phyloP scores from a whole-genome alignment of 2,797 vertebrate genomes.

The Lacerta viridis region DNA sequence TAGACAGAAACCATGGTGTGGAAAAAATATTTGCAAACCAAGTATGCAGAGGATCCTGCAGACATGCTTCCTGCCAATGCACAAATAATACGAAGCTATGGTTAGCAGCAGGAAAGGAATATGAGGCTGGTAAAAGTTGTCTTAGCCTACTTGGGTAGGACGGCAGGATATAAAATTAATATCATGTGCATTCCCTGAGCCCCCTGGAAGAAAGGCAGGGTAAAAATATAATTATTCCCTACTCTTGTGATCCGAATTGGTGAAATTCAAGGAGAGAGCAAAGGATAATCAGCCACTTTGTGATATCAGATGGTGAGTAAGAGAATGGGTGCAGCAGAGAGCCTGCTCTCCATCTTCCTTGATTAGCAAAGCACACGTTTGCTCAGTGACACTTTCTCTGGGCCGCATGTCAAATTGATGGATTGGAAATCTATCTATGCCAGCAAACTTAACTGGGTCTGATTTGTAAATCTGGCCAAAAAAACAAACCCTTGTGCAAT shows the following conservation, averaged over 20 bases:
- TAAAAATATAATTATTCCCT: not conserved
- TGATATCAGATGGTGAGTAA: conserved; percentile 47
- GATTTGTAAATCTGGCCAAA: conserved; percentile 73
- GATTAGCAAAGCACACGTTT: conserved; percentile 45
- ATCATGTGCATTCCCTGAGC: not conserved
- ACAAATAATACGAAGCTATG: not conserved
- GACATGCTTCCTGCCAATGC: not conserved
- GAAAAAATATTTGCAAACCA: not conserved
- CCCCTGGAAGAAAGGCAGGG: not conserved
- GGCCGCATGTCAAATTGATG: conserved; percentile 73
- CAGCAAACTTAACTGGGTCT: conserved; percentile 72
- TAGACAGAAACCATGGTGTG: not conserved
- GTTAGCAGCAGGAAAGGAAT: not conserved
- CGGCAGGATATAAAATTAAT: not conserved
- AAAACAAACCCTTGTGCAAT: conserved; percentile 54
- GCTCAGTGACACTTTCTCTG: conserved; percentile 63
- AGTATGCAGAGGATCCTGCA: not conserved
- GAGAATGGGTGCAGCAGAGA: conserved; percentile 28
- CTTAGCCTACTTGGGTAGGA: too few species aligned
- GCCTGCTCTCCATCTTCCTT: conserved; percentile 20
- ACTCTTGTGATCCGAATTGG: too few species aligned
- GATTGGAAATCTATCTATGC: conserved; percentile 67
- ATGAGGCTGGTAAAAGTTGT: too few species aligned
- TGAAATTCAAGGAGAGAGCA: not conserved
- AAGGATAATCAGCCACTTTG: conserved; percentile 44